Percentiles rank a stretch among this genome's conserved stretches.
These are phyloP conservation scores for Nudaria mundana DNA, from an alignment of 2,888 invertebrate genomes.

Conservation along the genomic window DNA sequence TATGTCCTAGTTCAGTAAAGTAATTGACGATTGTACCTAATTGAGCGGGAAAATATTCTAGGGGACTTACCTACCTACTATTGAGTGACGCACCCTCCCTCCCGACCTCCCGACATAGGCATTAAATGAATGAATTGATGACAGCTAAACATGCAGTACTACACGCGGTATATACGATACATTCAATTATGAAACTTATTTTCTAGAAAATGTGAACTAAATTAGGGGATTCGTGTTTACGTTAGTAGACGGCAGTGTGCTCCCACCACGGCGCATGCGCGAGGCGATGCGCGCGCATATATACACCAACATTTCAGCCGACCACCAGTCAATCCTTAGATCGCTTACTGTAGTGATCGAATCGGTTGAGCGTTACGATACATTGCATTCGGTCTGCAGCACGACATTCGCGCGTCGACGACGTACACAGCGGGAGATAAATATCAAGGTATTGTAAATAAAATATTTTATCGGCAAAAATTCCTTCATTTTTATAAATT, in stretches of 20 bases:
- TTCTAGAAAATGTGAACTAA: conserved; percentile 7
- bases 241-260: conserved; percentile 37
- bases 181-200: conserved; percentile 14
- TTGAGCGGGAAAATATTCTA: conserved; percentile 28
- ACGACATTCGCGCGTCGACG: conserved; percentile 46
- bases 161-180: conserved; percentile 10
- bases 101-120: conserved; percentile 21
- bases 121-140: conserved; percentile 42
- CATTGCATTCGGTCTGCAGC: conserved; percentile 36
- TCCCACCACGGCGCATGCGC: conserved; percentile 69
- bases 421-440: conserved; percentile 36
- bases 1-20: background rate
- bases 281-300: conserved; percentile 74
- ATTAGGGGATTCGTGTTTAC: conserved; percentile 1
- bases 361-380: conserved; percentile 32
- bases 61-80: conserved; percentile 24
- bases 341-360: conserved; percentile 50
- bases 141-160: conserved; percentile 29
- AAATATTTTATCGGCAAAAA: conserved; percentile 19
- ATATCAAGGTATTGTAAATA: conserved; percentile 48
- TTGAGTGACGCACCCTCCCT: conserved; percentile 31
- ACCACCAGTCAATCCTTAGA: conserved; percentile 67
- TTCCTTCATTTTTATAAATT: conserved; percentile 12
- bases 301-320: conserved; percentile 56
- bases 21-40: conserved; percentile 3